Conservation (phyloP, 2,113 vertebrate species). For the Reinhardtius hippoglossoides region DNA sequence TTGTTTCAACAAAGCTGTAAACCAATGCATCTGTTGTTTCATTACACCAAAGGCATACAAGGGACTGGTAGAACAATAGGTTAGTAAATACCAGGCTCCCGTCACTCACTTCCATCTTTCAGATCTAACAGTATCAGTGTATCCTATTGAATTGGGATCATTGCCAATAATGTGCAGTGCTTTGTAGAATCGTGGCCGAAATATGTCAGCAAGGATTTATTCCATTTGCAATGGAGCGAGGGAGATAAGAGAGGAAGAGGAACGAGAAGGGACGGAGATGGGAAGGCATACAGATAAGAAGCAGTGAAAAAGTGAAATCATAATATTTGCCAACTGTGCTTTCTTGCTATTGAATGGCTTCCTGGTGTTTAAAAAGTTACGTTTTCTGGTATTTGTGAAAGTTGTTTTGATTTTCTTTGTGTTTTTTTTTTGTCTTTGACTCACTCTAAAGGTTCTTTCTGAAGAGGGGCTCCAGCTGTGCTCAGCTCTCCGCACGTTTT, state of each 20-base stretch:
- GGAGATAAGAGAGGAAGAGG: conserved; percentile 38
- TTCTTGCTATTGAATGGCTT: not conserved
- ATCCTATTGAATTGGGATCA: conserved; percentile 40
- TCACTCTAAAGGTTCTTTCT: conserved; percentile 87
- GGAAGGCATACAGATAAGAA: conserved; percentile 38
- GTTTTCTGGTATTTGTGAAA: not conserved
- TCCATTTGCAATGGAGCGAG: conserved; percentile 18
- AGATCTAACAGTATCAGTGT: conserved; percentile 19
- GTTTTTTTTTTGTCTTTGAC: conserved; percentile 1
- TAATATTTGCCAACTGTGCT: conserved; percentile 24
- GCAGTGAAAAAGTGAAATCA: conserved; percentile 1
- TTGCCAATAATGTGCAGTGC: conserved; percentile 43
- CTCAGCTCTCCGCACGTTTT: conserved; percentile 87
- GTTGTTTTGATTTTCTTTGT: not conserved
- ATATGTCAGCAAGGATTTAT: conserved; percentile 53
- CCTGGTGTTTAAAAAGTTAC: not conserved
- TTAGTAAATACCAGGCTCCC: conserved; percentile 17
- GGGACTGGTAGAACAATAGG: conserved; percentile 21
- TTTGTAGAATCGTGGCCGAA: conserved; percentile 40
- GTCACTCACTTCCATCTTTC: not conserved
- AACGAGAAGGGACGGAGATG: conserved; percentile 8
- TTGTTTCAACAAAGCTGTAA: conserved; percentile 26
- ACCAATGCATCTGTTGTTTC: conserved; percentile 1
- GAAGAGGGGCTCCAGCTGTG: conserved; percentile 92
- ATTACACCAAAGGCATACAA: conserved; percentile 7